Conservation (phyloP, 2,888 invertebrate species). For the Cancer borealis region DNA sequence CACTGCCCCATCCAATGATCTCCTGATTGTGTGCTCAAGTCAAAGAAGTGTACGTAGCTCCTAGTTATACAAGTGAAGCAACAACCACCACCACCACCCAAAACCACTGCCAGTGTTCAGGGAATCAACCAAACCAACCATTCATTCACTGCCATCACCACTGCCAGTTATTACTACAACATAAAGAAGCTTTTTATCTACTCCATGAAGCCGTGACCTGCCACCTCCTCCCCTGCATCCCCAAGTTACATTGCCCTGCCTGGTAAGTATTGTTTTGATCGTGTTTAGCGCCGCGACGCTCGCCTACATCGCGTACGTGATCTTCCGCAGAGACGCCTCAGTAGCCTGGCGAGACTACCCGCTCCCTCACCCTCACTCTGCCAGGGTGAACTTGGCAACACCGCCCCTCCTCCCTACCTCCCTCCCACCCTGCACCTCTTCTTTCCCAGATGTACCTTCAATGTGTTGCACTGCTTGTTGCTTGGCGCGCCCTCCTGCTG, state of each 20-base stretch:
- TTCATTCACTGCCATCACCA: slow-evolving; percentile 8
- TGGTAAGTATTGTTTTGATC: background rate
- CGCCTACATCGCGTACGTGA: slow-evolving; percentile 48
- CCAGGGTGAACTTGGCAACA: slow-evolving; percentile 58
- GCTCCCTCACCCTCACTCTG: background rate
- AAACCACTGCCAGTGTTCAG: slow-evolving; percentile 71
- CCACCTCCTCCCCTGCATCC: background rate
- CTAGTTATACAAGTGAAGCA: slow-evolving; percentile 27
- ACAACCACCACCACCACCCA: background rate
- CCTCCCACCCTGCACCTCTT: background rate
- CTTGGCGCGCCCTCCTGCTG: background rate
- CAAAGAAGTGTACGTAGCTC: slow-evolving; percentile 36
- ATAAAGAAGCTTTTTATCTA: background rate
- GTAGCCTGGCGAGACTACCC: slow-evolving; percentile 62
- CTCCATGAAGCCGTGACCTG: slow-evolving; percentile 16
- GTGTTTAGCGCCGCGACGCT: background rate
- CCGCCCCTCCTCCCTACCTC: slow-evolving; percentile 8
- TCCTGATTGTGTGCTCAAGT: slow-evolving; percentile 70
- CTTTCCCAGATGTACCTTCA: background rate
- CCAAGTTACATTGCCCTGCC: background rate
- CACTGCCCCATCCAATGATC: slow-evolving; percentile 67
- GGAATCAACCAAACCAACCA: slow-evolving; percentile 50
- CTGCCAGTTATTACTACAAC: background rate
- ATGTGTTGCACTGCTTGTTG: background rate
- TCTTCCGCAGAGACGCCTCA: slow-evolving; percentile 56